phyloP scores from a whole-genome alignment of 2,113 vertebrate species.

The Perccottus glenii region DNA sequence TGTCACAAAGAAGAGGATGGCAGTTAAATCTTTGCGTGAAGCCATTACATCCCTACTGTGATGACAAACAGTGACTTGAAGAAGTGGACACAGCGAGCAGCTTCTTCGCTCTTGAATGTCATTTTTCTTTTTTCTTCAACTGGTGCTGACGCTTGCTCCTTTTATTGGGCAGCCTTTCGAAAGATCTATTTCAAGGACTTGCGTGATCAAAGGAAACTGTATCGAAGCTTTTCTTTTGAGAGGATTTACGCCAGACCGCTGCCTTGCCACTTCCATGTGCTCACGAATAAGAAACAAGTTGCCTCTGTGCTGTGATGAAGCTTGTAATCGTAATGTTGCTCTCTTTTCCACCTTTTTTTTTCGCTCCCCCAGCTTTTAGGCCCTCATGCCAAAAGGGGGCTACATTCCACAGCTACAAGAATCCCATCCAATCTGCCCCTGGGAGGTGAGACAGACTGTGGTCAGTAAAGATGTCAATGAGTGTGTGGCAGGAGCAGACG shows the following conservation, averaged over 20 bases:
- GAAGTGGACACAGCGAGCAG: conserved; percentile 15
- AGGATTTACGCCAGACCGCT: conserved; percentile 31
- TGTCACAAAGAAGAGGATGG: conserved; percentile 4
- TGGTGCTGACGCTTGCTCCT: conserved; percentile 58
- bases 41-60: conserved; percentile 17
- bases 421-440: conserved; percentile 39
- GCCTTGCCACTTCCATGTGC: conserved; percentile 34
- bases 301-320: conserved; percentile 50
- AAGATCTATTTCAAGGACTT: conserved; percentile 36
- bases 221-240: conserved; percentile 21
- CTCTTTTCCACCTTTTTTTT: conserved; percentile 8
- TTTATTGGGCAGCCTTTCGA: conserved; percentile 27
- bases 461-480: conserved; percentile 19
- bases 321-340: conserved; percentile 51
- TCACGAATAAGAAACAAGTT: conserved; percentile 34
- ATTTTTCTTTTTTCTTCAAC: conserved; percentile 34
- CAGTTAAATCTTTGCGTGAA: conserved; percentile 18
- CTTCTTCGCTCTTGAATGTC: conserved; percentile 51
- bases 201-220: conserved; percentile 34
- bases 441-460: conserved; percentile 17
- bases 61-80: not conserved
- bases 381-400: conserved; percentile 43
- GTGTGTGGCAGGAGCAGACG: not conserved
- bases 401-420: conserved; percentile 53
- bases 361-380: conserved; percentile 33